These are phyloP conservation scores for Ametastegia equiseti DNA, from an alignment of 2,888 invertebrate species.

Conservation along the genomic window DNA sequence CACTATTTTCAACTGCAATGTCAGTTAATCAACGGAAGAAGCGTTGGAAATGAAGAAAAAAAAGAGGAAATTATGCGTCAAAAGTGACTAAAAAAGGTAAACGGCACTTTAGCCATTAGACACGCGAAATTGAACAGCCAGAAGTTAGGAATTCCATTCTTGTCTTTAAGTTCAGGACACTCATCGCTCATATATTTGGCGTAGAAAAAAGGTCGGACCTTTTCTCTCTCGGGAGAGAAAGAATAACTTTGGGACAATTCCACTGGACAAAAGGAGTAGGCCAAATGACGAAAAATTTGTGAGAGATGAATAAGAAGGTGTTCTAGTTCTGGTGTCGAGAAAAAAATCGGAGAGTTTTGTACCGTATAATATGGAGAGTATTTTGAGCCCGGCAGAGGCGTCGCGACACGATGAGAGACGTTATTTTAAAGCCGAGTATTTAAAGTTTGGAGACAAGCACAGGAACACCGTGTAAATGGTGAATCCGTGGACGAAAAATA, in stretches of 20 bases:
- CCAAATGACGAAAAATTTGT: neutral
- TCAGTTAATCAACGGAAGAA: no score
- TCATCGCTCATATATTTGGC: neutral
- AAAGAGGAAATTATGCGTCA: no score
- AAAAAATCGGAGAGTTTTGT: neutral
- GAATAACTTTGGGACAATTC: neutral
- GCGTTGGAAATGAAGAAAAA: no score
- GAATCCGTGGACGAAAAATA: neutral
- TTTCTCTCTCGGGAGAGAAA: neutral
- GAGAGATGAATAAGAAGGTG: neutral
- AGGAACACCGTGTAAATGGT: conserved; percentile 47
- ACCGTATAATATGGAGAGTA: neutral
- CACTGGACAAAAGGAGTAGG: neutral
- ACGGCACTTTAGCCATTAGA: no score
- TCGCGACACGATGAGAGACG: conserved; percentile 21
- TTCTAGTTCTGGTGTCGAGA: neutral
- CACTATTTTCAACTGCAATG: no score
- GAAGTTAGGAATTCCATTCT: neutral
- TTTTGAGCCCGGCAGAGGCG: conserved; percentile 2
- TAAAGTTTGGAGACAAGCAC: conserved; percentile 30
- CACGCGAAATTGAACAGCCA: no score
- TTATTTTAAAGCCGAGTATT: conserved; percentile 26
- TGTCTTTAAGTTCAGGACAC: neutral
- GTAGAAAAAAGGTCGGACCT: neutral
- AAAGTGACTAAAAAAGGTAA: no score